These are phyloP conservation scores for Drosophila willistoni DNA, from an alignment of 1,140 invertebrate species.

Conservation along the genomic window DNA sequence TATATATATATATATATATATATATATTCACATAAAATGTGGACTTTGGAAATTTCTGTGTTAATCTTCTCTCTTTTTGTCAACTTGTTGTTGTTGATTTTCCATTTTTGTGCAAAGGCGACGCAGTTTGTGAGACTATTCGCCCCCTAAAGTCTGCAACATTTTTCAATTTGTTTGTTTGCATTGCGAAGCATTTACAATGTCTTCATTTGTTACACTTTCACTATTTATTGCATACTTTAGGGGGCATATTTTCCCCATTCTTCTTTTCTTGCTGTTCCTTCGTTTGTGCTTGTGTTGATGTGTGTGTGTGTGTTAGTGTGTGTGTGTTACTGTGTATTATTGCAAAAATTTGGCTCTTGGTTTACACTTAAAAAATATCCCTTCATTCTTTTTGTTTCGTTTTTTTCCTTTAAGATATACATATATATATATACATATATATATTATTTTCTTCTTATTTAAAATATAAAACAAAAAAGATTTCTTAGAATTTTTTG, in stretches of 20 bases:
- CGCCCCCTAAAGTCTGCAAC: too few species aligned
- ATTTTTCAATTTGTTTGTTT: too few species aligned
- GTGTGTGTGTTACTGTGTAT: constrained; percentile 30
- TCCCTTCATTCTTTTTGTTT: constrained; percentile 47
- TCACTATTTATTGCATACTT: too few species aligned
- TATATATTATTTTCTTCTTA: constrained; percentile 18
- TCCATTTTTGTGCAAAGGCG: too few species aligned
- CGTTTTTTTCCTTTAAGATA: not conserved
- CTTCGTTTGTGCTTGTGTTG: not conserved
- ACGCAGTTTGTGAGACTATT: too few species aligned
- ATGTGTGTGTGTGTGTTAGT: constrained; percentile 21
- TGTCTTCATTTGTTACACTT: too few species aligned
- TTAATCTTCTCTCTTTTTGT: constrained; percentile 34
- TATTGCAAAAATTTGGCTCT: constrained; percentile 78
- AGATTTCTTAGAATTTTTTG: constrained; percentile 7
- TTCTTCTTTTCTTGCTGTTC: too few species aligned
- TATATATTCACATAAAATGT: not conserved
- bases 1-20: constrained; percentile 9
- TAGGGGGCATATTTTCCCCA: too few species aligned
- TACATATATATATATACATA: constrained; percentile 17
- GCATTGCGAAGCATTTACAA: too few species aligned
- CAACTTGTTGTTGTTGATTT: constrained; percentile 22
- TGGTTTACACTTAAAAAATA: constrained; percentile 78
- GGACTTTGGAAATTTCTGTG: constrained; percentile 1
- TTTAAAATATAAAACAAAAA: constrained; percentile 27